A percentile compares a stretch with the other conserved stretches of the same genome.
Conservation (phyloP, 2,113 vertebrate genomes). For the Cervus canadensis region DNA sequence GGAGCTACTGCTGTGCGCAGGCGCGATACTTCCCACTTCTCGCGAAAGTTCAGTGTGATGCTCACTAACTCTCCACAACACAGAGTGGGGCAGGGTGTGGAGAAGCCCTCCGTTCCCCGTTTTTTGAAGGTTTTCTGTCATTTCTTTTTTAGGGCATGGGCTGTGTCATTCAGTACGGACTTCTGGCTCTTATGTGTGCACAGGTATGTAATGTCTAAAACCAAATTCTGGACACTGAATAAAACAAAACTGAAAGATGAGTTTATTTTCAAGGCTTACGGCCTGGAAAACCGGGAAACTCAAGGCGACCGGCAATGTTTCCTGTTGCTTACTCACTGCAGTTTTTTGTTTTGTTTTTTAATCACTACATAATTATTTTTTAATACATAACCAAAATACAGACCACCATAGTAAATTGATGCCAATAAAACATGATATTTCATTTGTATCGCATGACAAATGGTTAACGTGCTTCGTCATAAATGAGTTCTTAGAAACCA, state of each 20-base stretch:
- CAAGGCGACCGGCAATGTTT: background rate
- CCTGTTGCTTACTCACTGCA: background rate
- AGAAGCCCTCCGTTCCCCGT: background rate
- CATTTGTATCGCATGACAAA: background rate
- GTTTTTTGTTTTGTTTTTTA: background rate
- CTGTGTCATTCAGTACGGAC: slow-evolving; percentile 12
- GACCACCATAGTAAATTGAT: background rate
- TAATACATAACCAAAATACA: background rate
- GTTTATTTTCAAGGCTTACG: background rate
- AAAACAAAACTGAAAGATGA: background rate
- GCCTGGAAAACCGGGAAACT: background rate
- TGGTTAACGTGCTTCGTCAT: background rate
- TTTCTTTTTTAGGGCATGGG: slow-evolving; percentile 61
- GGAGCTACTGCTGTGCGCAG: background rate
- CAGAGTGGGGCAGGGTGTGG: rapidly evolving
- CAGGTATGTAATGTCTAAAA: background rate
- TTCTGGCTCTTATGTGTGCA: background rate
- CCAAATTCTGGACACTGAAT: background rate
- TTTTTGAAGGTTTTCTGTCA: slow-evolving; percentile 1
- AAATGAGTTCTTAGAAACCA: background rate
- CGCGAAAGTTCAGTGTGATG: background rate
- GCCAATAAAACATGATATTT: background rate
- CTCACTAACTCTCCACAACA: rapidly evolving
- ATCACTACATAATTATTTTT: background rate
- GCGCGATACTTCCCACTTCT: background rate